Evolutionary conservation across 1,140 invertebrate genomes (phyloP).

Genomic region (Nebria ingens): DNA sequence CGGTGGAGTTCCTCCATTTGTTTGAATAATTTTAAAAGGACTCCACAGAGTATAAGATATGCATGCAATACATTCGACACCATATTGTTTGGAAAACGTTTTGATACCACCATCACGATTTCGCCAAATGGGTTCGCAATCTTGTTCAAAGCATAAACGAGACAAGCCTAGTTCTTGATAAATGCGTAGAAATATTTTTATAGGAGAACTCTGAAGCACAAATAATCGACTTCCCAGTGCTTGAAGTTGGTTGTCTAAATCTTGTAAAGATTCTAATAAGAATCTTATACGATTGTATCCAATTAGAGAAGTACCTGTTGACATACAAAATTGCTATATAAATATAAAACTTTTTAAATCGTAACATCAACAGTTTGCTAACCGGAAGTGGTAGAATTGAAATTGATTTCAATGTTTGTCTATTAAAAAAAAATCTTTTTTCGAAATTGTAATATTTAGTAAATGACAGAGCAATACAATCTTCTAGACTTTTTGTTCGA

Average conservation of each 20-base stretch:
- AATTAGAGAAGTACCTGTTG: constrained; percentile 46
- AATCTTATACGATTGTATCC: constrained; percentile 73
- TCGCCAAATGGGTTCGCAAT: constrained; percentile 79
- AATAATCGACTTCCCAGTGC: constrained; percentile 79
- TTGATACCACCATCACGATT: constrained; percentile 76
- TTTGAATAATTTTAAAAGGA: constrained; percentile 69
- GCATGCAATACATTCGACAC: constrained; percentile 61
- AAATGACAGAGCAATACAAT: too few species aligned
- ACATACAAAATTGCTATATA: constrained; percentile 4
- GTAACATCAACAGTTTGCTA: too few species aligned
- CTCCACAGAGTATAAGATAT: constrained; percentile 81
- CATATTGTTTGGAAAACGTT: constrained; percentile 66
- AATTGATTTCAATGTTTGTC: neutral
- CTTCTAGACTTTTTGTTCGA: too few species aligned
- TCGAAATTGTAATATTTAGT: too few species aligned
- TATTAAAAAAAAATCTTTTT: too few species aligned
- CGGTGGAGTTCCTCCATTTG: constrained; percentile 70
- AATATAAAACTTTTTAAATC: too few species aligned
- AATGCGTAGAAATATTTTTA: constrained; percentile 72
- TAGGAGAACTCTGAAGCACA: constrained; percentile 79
- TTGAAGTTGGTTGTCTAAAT: constrained; percentile 67
- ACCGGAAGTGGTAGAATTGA: too few species aligned
- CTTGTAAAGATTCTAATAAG: constrained; percentile 78
- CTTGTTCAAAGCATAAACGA: constrained; percentile 79
- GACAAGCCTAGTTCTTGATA: constrained; percentile 85